These are phyloP conservation scores for Eclectus roratus DNA, from an alignment of 2,113 vertebrate species.

Conservation along the genomic window DNA sequence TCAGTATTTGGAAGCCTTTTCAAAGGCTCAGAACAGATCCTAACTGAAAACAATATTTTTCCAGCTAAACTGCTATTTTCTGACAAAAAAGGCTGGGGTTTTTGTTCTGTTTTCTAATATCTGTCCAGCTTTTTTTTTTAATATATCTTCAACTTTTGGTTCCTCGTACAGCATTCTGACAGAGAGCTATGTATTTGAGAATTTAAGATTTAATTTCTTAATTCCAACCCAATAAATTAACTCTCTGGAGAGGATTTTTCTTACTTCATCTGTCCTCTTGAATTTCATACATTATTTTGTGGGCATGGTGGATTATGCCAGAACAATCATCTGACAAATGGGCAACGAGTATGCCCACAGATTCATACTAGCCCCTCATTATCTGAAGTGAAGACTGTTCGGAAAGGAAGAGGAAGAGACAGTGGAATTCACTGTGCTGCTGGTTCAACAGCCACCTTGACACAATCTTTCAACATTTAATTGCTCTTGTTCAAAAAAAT, in stretches of 20 bases:
- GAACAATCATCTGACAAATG: background rate
- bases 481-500: background rate
- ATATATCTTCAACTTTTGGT: background rate
- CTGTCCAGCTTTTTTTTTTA: background rate
- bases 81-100: background rate
- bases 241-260: background rate
- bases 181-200: background rate
- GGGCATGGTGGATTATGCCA: background rate
- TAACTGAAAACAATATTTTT: background rate
- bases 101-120: background rate
- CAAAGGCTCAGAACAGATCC: background rate
- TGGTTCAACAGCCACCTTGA: background rate
- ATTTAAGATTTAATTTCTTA: background rate
- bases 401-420: background rate
- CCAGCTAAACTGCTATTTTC: background rate
- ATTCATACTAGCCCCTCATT: background rate
- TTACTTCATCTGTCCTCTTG: background rate
- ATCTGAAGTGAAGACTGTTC: background rate
- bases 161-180: background rate
- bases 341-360: background rate
- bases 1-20: background rate
- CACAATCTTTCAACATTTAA: background rate
- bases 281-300: background rate
- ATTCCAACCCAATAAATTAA: background rate
- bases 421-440: background rate